phyloP scores from a whole-genome alignment of 2,797 vertebrate species.

The Scolopax bukidnonensis region DNA sequence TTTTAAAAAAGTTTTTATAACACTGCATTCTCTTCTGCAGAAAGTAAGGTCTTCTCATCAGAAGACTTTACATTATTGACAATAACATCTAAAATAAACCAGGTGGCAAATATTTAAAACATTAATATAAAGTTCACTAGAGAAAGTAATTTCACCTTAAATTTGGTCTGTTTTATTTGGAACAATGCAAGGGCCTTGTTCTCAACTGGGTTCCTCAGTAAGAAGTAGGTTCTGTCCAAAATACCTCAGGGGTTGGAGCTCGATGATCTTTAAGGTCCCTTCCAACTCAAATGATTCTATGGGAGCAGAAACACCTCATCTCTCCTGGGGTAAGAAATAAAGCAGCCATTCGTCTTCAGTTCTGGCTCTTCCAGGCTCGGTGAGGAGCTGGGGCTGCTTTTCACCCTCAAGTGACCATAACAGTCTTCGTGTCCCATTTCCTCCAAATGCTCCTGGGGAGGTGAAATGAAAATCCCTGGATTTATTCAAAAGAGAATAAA shows the following conservation, averaged over 20 bases:
- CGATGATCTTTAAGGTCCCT: background rate
- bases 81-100: background rate
- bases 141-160: background rate
- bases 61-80: background rate
- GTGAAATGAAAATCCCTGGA: background rate
- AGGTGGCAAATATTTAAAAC: background rate
- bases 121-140: background rate
- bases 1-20: background rate
- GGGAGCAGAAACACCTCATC: background rate
- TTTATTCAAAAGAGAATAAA: background rate
- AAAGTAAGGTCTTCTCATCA: background rate
- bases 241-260: too few relatives aligned
- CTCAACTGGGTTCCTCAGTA: fast-evolving
- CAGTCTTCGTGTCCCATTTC: too few relatives aligned
- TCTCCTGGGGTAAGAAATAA: too few relatives aligned
- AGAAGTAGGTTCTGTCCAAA: background rate
- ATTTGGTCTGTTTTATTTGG: background rate
- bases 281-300: background rate
- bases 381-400: background rate
- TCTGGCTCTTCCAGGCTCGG: background rate
- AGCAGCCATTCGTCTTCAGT: background rate
- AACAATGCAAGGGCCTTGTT: background rate
- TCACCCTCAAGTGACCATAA: fast-evolving
- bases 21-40: background rate
- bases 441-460: background rate